Evolutionary conservation across 2,888 invertebrate genomes (phyloP), one percentile per base, ranked within the genome.

Genomic region (Synergus itoensis): DNA sequence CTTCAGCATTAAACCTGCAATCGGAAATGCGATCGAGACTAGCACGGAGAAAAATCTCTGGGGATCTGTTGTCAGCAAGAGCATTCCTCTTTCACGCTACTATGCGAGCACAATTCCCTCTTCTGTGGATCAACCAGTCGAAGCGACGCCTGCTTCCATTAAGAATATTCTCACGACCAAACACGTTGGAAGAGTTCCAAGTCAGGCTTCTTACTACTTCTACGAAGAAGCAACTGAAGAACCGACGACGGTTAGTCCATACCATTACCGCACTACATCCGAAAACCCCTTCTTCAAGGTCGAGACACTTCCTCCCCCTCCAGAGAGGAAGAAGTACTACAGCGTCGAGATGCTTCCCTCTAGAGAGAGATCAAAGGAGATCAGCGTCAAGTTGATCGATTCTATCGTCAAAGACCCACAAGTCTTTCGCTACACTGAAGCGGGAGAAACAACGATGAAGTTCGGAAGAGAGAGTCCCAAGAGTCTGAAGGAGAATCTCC

Each of bases 121-220:
- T 4, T 81, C 89, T 2, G 60, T 88, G 36, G 88, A 90, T 21
- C 87, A 87, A 65, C 86, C 89, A 1, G 82, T 90, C 11, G 90
- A 91, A 77, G 88, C 88, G 1, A 90, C 91, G 0, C 89, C 91
- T 1, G 69, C 85, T 1, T 63, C 85, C 1, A 77, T 89, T 14
- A 87, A 89, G n/a, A 88, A 80, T 21, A 83, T 88, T 69, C 75
- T 88, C 1, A 88, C 87, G 0, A 86, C 87, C 76, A 80, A 82
- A 14, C 86, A 84, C n/a, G 83, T 85, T 0, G 84, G 81, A 16
- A 81, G 85, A 18, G 76, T 87, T 28, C 84, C 87, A 0, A 88
- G 87, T 41, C 91, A 89, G 45, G 94, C 95, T 0, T 95, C 95
- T 9, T 95, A 94, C 90, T 96, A 94, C 87, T 96, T 95, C 88